Percentiles rank a stretch among this genome's conserved stretches.
phyloP scores from a whole-genome alignment of 2,888 invertebrate genomes.

The Schizotus pectinicornis region DNA sequence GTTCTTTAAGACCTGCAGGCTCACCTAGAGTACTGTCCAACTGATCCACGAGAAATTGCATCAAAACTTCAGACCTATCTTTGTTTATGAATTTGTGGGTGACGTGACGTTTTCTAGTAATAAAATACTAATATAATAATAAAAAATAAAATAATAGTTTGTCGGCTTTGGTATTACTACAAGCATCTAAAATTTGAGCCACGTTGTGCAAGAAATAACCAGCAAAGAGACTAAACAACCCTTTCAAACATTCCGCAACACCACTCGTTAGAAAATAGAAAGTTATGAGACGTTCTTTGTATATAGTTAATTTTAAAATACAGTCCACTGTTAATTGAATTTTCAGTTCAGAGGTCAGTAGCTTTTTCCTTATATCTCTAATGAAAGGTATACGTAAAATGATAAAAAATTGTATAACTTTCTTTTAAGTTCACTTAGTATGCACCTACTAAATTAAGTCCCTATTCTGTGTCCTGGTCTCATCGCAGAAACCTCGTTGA shows the following conservation, averaged over 20 bases:
- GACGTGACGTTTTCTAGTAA: conserved; percentile 77
- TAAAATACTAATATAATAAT: conserved; percentile 64
- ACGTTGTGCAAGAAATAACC: conserved; percentile 84
- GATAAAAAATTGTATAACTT: too few species aligned
- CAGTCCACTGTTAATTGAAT: too few species aligned
- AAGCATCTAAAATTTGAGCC: conserved; percentile 72
- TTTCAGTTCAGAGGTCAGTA: too few species aligned
- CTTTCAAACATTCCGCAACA: conserved; percentile 82
- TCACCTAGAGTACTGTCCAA: conserved; percentile 77
- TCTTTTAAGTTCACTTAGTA: too few species aligned
- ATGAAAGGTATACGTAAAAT: too few species aligned
- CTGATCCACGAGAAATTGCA: conserved; percentile 90
- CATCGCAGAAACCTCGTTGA: conserved; percentile 50
- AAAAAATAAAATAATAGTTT: conserved; percentile 49
- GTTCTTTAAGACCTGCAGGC: conserved; percentile 64
- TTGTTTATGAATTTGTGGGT: conserved; percentile 83
- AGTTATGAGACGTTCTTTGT: conserved; percentile 73
- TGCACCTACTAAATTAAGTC: background rate
- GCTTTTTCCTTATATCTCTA: too few species aligned
- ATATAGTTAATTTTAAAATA: too few species aligned
- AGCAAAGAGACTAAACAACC: conserved; percentile 89
- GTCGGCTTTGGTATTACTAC: conserved; percentile 68
- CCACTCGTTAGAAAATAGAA: conserved; percentile 82
- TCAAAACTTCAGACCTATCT: conserved; percentile 81
- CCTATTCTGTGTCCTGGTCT: conserved; percentile 36